Conservation (phyloP, 2,797 vertebrate genomes). For the Eutrigla gurnardus region DNA sequence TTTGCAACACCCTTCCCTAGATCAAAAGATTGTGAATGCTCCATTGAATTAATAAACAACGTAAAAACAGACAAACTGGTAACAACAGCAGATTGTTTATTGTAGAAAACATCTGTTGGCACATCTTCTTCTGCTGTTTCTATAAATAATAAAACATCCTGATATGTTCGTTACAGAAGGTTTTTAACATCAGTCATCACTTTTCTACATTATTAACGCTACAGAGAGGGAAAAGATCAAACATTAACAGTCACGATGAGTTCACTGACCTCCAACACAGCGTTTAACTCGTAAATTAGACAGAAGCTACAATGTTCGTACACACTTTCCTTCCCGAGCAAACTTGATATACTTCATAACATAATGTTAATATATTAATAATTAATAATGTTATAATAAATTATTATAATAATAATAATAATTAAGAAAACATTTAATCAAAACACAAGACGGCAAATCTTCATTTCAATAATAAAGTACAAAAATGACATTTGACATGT, state of each 20-base stretch:
- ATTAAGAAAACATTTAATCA: not conserved
- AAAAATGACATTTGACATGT: constrained; percentile 19
- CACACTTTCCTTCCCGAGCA: not conserved
- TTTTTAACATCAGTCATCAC: not conserved
- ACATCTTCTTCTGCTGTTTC: constrained; percentile 27
- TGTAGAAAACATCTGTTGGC: constrained; percentile 64
- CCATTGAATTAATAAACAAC: not conserved
- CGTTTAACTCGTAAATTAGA: not conserved
- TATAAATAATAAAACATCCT: constrained; percentile 15
- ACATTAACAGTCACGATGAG: not conserved
- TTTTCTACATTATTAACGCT: not conserved
- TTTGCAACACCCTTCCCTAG: too few relatives aligned
- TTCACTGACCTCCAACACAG: not conserved
- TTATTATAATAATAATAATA: not conserved
- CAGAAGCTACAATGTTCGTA: not conserved
- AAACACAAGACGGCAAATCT: not conserved
- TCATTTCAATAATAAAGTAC: constrained; percentile 9
- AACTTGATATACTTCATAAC: not conserved
- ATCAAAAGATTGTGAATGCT: too few relatives aligned
- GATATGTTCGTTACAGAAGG: constrained; percentile 28
- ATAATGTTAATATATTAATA: too few relatives aligned
- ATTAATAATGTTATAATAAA: too few relatives aligned
- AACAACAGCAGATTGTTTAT: constrained; percentile 51
- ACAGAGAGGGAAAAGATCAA: not conserved
- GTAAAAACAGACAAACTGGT: not conserved